Base-by-base conservation (phyloP, 2,888 invertebrate species). In the Oegoconia quadripuncta region DNA sequence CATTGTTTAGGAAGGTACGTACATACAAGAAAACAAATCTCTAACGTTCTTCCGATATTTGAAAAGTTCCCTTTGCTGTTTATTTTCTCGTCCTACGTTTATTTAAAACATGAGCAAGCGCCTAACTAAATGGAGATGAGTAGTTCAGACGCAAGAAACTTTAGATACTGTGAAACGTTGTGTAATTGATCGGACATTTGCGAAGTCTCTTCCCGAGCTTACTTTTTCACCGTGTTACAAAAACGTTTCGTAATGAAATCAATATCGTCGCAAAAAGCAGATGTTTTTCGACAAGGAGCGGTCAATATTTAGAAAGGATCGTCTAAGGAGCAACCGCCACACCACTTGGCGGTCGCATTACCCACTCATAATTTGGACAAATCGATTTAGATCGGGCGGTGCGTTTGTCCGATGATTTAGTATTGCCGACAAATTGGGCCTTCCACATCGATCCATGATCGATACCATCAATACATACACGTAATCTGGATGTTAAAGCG, bases 301-400 rank as follows among this genome's bases (percentile, higher is more conserved):
- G 69, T 65, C 61, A 73, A 74, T 75, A 70, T 77, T 75, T 72
- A 76, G 71, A 75, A 64, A 73, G 66, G 41, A 42, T 41, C 39
- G 37, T n/a, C n/a, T 32, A 45, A 71, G 65, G 41, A 42, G 34
- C 36, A 42, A 37, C 41, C 22, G 34, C 34, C 45, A 33, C 34
- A 5, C 29, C 38, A 30, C 52, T 4, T 55, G 54, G 57, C 52
- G 59, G 56, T 55, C 53, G 54, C 46, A 50, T 52, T 55, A 53
- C 57, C 53, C 53, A 57, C 46, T 60, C 50, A 71, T 84, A 83
- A 86, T 84, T 86, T 77, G 76, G 68, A 82, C 79, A 81, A 77
- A 83, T 83, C 84, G 86, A 80, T 84, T 84, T 78, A 80, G 82
- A 83, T 72, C 79, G 70, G 42, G 78, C 80, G 84, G 84, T 67